Evolutionary conservation across 2,888 invertebrate genomes (phyloP), one percentile per base, ranked within the genome.

Genomic region (Diabrotica balteata): DNA sequence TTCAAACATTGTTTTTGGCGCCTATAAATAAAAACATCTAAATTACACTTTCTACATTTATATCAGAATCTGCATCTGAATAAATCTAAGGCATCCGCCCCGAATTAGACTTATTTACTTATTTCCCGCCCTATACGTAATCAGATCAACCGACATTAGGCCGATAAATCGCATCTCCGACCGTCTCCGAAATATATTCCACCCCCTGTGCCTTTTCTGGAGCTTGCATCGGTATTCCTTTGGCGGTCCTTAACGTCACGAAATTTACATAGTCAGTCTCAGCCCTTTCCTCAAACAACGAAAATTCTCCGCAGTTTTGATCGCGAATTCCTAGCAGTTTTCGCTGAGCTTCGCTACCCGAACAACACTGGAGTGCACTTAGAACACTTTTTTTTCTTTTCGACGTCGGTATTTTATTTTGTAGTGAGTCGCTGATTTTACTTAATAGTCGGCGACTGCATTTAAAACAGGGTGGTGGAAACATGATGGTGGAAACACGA

Each of bases 361-460:
- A 73, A 73, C 71, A 72, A 73, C 73, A 72, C 68, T 68, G 70
- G 68, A 75, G 73, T 73, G 73, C 73, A 73, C 75, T 75, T 72
- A 72, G 59, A 72, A 72, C 66, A 63, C 61, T 63, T 72, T 44
- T 58, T 53, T 64, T 58, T 44, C 17, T 51, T 59, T 64, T 43
- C 50, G 32, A 32, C 32, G 32, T 4, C 32, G 66, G 59, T 66
- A 58, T 72, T 72, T 68, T 66, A 67, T 72, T 69, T 60, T 53
- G 66, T 63, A 65, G 54, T 67, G 49, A 66, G 49, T 51, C 67
- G 66, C 63, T 65, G 67, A 66, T 66, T 69, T 63, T n/a, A 59
- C 58, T 55, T 64, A 66, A 69, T 69, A 69, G 63, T 59, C 54
- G 49, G 54, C 11, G 53, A 55, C 17, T 54, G 63, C 58, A 46